Evolutionary conservation across 2,888 invertebrate genomes (phyloP), one percentile per base, ranked within the genome.

Genomic region (Drosophila sordidapex): DNA sequence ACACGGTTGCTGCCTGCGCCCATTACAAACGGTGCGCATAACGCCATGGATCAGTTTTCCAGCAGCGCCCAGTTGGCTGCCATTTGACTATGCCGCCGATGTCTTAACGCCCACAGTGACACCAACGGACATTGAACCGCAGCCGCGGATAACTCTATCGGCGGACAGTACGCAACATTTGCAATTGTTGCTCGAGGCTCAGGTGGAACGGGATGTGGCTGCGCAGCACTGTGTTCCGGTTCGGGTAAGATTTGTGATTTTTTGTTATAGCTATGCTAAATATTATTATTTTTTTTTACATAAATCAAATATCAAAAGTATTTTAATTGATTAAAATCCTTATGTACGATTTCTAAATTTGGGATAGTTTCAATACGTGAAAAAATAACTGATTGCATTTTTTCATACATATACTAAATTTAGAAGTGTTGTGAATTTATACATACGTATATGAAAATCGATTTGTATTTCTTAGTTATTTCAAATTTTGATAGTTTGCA

Each of bases 31-130:
- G 60, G 67, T 94, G 8, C 92, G 93, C 80, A 90, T 94, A 43
- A 92, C 91, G 7, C 94, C 94, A 40, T 94, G 94, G 94, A 92
- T 94, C 25, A 90, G 93, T 25, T 94, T 94, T 77, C 94, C 94
- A 2, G 4, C 71, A 10, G 78, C 85, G 90, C 91, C 91, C 10
- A 92, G 92, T 70, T 90, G 93, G 72, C 92, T 92, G 56, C 93
- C 93, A n/a, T 93, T 93, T 69, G 91, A 90, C 38, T 89, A 91
- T 70, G 74, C 78, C 7, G 48, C 75, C n/a, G 74, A 76, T 51
- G 72, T 56, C 1, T 8, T 49, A 13, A 79, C 84, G 11, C 76
- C 84, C 7, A 62, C 68, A 70, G 35, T 71, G 78, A 25, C 83
- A 81, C 68, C 78, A 70, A 71, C 76, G 69, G 73, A 75, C 46